A percentile compares a stretch with the other conserved stretches of the same genome.
Conservation (phyloP, 2,113 vertebrate genomes). For the Onychostoma macrolepis region DNA sequence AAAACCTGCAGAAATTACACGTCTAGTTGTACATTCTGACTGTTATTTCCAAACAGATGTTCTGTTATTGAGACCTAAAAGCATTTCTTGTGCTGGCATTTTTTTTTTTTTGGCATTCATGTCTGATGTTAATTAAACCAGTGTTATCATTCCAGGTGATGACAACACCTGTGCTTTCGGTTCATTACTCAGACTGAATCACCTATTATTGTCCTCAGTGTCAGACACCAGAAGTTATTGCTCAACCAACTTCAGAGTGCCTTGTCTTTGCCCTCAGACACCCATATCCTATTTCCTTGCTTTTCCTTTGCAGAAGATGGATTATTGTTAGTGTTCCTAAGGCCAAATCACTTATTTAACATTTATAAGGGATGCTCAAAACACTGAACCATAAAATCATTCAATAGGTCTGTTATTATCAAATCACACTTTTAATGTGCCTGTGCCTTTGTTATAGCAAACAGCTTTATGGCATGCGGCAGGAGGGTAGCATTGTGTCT, state of each 20-base stretch:
- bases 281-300: slow-evolving; percentile 38
- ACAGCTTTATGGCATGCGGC: background rate
- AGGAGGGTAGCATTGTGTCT: background rate
- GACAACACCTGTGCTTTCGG: slow-evolving; percentile 20
- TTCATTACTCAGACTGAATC: slow-evolving; percentile 43
- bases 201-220: slow-evolving; percentile 4
- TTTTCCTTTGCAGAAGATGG: slow-evolving; percentile 35
- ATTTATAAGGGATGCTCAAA: slow-evolving; percentile 2
- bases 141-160: slow-evolving; percentile 40
- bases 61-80: background rate
- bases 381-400: background rate
- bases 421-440: background rate
- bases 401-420: background rate
- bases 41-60: background rate
- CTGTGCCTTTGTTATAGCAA: background rate
- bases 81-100: background rate
- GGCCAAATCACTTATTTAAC: slow-evolving; percentile 18
- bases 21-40: background rate
- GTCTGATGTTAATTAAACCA: slow-evolving; percentile 29
- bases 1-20: background rate
- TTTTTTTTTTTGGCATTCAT: background rate
- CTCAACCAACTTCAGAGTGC: slow-evolving; percentile 19
- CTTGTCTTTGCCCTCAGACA: slow-evolving; percentile 28
- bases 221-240: slow-evolving; percentile 32
- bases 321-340: slow-evolving; percentile 41